Conservation (phyloP, 2,888 invertebrate genomes). For the Hoplodrina ambigua region DNA sequence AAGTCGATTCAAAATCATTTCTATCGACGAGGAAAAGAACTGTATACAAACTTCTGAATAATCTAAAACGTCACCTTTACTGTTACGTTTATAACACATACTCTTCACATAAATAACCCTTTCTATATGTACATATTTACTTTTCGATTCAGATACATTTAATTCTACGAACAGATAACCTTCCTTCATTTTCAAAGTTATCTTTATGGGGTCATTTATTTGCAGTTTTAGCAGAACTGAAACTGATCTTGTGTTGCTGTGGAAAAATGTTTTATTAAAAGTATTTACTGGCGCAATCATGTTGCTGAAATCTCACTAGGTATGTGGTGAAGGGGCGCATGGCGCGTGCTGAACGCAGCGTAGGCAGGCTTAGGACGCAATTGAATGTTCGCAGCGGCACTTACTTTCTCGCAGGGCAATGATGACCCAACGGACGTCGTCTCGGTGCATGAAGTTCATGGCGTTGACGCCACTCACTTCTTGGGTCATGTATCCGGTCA, state of each 20-base stretch:
- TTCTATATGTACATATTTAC: too few species aligned
- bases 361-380: slow-evolving; percentile 19
- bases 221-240: slow-evolving; percentile 17
- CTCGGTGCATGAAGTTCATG: slow-evolving; percentile 96
- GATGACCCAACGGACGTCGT: slow-evolving; percentile 96
- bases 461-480: slow-evolving; percentile 96
- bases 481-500: slow-evolving; percentile 97
- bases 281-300: slow-evolving; percentile 3
- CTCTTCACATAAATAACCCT: slow-evolving; percentile 22
- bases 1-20: slow-evolving; percentile 27
- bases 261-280: slow-evolving; percentile 1
- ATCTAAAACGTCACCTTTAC: background rate
- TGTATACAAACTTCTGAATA: slow-evolving; percentile 6
- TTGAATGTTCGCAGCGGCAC: slow-evolving; percentile 59
- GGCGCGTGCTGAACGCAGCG: slow-evolving; percentile 19
- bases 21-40: slow-evolving; percentile 3
- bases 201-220: slow-evolving; percentile 26
- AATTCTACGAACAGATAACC: slow-evolving; percentile 19
- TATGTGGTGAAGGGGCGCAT: background rate
- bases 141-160: slow-evolving; percentile 11
- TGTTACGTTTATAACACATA: slow-evolving; percentile 4
- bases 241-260: background rate
- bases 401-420: slow-evolving; percentile 94
- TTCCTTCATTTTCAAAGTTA: slow-evolving; percentile 42
- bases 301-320: slow-evolving; percentile 11